A percentile compares a stretch with the other conserved stretches of the same genome.
phyloP scores from a whole-genome alignment of 2,888 invertebrate genomes.

The Pyrochroa serraticornis region DNA sequence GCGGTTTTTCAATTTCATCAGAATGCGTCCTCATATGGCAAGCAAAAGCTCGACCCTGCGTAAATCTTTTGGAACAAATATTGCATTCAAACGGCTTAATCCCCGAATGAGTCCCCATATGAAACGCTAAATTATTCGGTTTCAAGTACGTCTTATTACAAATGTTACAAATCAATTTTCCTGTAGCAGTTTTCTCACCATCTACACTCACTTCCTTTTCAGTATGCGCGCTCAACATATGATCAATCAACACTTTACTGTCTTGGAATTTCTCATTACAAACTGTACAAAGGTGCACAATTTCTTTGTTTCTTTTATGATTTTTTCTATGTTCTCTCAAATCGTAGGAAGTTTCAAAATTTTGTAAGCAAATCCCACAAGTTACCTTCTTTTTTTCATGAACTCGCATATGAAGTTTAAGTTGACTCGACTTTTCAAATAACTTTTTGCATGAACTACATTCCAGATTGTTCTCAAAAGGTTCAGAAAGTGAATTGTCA shows the following conservation, averaged over 20 bases:
- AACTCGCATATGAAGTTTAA: neutral
- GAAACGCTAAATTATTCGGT: conserved; percentile 38
- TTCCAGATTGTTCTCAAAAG: neutral
- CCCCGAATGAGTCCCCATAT: conserved; percentile 44
- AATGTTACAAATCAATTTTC: conserved; percentile 36
- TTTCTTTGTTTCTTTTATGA: no score
- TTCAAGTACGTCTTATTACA: conserved; percentile 44
- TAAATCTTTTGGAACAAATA: conserved; percentile 43
- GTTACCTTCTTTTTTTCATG: neutral
- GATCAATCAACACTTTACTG: conserved; percentile 32
- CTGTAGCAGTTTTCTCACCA: conserved; percentile 4
- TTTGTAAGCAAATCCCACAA: neutral
- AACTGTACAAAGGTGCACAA: conserved; percentile 29
- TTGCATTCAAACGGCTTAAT: conserved; percentile 41
- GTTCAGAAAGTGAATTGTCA: no score
- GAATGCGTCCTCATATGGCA: conserved; percentile 47
- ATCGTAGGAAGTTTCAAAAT: neutral
- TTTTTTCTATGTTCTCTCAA: no score
- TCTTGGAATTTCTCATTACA: conserved; percentile 29
- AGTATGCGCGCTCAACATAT: conserved; percentile 34
- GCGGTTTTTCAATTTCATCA: conserved; percentile 38
- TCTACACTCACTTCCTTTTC: conserved; percentile 24
- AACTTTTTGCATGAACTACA: neutral
- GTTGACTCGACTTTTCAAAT: neutral
- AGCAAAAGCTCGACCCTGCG: conserved; percentile 44